These are phyloP conservation scores for Paguma larvata DNA, from an alignment of 2,797 vertebrate genomes.

Conservation along the genomic window DNA sequence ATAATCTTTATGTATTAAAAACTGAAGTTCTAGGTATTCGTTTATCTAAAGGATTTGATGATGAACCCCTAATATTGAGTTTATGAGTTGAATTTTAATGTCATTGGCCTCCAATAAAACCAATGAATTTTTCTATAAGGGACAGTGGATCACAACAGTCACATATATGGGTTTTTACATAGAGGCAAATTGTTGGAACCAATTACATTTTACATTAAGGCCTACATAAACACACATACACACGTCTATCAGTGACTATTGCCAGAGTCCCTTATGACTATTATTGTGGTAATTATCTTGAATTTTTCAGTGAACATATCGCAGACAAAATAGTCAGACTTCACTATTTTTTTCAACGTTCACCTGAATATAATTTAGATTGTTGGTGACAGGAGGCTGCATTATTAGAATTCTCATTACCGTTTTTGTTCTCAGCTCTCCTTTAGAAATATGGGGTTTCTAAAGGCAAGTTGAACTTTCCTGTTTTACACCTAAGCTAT, in stretches of 20 bases:
- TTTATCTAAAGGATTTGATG: background rate
- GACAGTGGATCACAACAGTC: background rate
- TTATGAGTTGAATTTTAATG: background rate
- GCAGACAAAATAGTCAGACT: background rate
- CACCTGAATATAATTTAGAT: background rate
- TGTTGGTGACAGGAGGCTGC: background rate
- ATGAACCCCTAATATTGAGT: background rate
- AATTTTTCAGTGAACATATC: background rate
- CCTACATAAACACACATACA: background rate
- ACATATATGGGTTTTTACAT: background rate
- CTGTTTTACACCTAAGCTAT: background rate
- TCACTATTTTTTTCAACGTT: background rate
- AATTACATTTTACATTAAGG: background rate
- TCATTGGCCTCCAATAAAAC: background rate
- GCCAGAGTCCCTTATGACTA: background rate
- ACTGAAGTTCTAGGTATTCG: background rate
- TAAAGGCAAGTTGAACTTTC: background rate
- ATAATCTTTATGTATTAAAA: background rate
- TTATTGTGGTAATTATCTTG: background rate
- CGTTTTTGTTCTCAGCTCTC: background rate
- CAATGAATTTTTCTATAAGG: background rate
- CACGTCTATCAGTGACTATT: background rate
- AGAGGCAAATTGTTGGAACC: background rate
- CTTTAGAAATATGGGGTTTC: background rate
- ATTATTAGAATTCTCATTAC: background rate